Base-by-base conservation (phyloP, 2,113 vertebrate species). In the Eurypyga helias region DNA sequence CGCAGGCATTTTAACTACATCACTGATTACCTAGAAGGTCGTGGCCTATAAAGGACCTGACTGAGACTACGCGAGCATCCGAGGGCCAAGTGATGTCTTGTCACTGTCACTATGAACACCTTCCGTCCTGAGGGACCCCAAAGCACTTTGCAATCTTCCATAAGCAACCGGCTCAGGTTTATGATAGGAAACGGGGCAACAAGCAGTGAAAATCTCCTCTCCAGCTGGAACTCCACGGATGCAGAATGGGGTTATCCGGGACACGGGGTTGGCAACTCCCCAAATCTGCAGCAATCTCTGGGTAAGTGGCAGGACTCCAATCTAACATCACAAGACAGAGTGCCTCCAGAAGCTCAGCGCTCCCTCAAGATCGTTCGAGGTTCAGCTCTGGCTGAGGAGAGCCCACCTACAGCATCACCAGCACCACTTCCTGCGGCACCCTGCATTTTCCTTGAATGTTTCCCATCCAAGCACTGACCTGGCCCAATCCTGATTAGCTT, bases 381-480 rank as follows among this genome's bases (percentile, higher is more conserved):
- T 95, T 93, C 90, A 95, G 86, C 86, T 93, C 90, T 92, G 88
- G 34, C 92, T 97, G 90, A 97, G 90, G 91, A 97, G 89, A 96
- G 88, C 92, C 89, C 92, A 94, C 92, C 94, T 94, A 95, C 94
- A 96, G 96, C 95, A 95, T 89, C 94, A 95, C 91, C 96, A 97
- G 89, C 95, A 96, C 87, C 96, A 95, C 94, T 87, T 96, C 95
- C 97, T 96, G 97, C 94, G 87, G 94, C 93, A 95, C 88, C 89
- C 94, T 95, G 93, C 13, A 14, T 97, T 93, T 94, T 91, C 95
- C 94, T 97, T 91, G 78, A 94, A 94, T 93, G 81, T 76, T 90
- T 97, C 93, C 93, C 94, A 95, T 96, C 90, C 95, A 94, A 95
- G 87, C 86, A 96, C 96, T 97, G 97, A 95, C 96, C 94, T 96